Evolutionary conservation across 2,797 vertebrate species (phyloP).

Genomic region (Prionace glauca): DNA sequence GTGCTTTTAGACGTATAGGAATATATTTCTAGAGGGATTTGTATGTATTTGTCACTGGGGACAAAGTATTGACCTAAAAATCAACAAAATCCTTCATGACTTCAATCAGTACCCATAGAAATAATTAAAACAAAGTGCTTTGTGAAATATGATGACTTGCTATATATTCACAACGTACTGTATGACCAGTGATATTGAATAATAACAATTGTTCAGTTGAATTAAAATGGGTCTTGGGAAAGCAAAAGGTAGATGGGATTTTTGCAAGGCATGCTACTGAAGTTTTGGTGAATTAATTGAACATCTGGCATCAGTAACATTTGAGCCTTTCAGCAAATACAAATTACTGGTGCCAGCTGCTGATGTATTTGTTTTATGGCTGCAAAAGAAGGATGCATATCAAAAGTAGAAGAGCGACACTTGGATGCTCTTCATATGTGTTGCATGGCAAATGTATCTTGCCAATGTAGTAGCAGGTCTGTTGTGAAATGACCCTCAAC

Average conservation of each 20-base stretch:
- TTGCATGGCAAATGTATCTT: not conserved
- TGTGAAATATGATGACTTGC: not conserved
- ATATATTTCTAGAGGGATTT: not conserved
- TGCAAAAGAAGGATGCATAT: not conserved
- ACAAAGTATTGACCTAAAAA: not conserved
- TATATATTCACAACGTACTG: not conserved
- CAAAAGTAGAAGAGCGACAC: not conserved
- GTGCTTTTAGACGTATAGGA: not conserved
- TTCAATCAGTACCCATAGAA: not conserved
- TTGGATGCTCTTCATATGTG: not conserved
- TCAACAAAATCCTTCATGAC: not conserved
- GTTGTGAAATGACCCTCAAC: not conserved
- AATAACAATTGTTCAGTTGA: not conserved
- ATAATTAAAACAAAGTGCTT: not conserved
- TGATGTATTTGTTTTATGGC: constrained; percentile 3
- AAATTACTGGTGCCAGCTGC: not conserved
- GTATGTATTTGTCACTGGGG: not conserved
- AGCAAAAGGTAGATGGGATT: not conserved
- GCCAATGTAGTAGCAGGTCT: not conserved
- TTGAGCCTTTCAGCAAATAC: constrained; percentile 13
- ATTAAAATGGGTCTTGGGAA: not conserved
- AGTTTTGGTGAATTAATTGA: not conserved
- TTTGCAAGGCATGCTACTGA: not conserved
- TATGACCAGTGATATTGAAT: not conserved
- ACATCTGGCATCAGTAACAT: constrained; percentile 12